Percentiles rank a stretch among this genome's conserved stretches.
Evolutionary conservation across 2,888 invertebrate genomes (phyloP).

Genomic region (Palloptera scutellata): DNA sequence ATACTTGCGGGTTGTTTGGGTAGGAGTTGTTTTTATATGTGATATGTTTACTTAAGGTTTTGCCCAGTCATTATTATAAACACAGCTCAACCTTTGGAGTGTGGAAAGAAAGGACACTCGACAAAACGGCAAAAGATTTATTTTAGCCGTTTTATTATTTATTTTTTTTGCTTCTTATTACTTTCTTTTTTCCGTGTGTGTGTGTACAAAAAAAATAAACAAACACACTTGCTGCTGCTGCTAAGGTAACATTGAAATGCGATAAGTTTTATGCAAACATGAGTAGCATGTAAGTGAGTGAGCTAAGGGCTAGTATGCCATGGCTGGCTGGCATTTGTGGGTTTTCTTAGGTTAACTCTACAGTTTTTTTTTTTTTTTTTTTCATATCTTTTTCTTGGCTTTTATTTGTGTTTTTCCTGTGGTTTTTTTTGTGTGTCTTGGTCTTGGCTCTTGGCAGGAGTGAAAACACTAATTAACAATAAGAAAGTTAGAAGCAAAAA

Average conservation of each 20-base stretch:
- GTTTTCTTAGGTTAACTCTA: conserved; percentile 14
- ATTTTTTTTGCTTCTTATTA: not conserved
- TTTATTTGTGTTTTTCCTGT: not conserved
- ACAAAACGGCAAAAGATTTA: not conserved
- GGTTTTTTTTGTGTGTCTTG: too few relatives aligned
- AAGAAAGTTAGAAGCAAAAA: too few relatives aligned
- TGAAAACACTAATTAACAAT: too few relatives aligned
- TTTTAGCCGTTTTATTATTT: not conserved
- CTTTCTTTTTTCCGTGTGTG: too few relatives aligned
- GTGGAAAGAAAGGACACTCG: not conserved
- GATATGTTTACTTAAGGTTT: conserved; percentile 1
- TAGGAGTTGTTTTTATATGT: not conserved
- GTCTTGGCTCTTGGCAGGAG: not conserved
- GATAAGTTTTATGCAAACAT: conserved; percentile 14
- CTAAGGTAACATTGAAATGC: conserved; percentile 14
- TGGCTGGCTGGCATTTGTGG: conserved; percentile 11
- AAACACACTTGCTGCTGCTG: too few relatives aligned
- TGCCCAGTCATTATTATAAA: conserved; percentile 20
- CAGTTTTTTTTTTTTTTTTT: conserved; percentile 7
- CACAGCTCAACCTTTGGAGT: conserved; percentile 13
- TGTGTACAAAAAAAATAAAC: too few relatives aligned
- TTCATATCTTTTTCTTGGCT: not conserved
- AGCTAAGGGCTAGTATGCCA: too few relatives aligned
- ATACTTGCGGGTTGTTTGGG: too few relatives aligned
- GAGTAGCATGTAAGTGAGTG: not conserved